phyloP scores from a whole-genome alignment of 53 echinoderm and acorn worm species.

The Zoroaster sp. region DNA sequence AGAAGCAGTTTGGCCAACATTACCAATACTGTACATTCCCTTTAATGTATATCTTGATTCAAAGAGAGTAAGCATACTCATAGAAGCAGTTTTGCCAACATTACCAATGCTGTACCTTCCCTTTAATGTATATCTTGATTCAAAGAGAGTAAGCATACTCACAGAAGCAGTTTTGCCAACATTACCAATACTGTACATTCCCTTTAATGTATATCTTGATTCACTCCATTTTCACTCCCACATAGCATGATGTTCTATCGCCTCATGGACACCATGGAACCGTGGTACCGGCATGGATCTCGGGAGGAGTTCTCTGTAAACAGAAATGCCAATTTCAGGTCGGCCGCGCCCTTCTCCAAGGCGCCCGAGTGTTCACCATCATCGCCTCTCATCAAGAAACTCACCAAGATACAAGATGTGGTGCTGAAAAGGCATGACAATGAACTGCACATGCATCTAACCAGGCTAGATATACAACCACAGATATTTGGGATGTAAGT shows the following conservation, averaged over 20 bases:
- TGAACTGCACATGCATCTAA: constrained; percentile 84
- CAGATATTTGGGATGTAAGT: constrained; percentile 98
- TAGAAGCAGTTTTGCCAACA: too few species aligned
- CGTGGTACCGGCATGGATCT: constrained; percentile 84
- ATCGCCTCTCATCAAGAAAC: constrained; percentile 85
- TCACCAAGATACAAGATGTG: constrained; percentile 80
- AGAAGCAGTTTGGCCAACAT: too few species aligned
- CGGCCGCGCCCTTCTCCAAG: constrained; percentile 76
- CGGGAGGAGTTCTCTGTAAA: neutral
- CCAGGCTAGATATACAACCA: constrained; percentile 85
- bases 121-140: too few species aligned
- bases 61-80: too few species aligned
- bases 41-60: too few species aligned
- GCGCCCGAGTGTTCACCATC: constrained; percentile 68
- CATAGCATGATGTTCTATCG: constrained; percentile 83
- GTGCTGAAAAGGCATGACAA: constrained; percentile 78
- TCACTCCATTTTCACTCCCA: too few species aligned
- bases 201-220: too few species aligned
- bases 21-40: too few species aligned
- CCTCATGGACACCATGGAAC: constrained; percentile 95
- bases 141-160: too few species aligned
- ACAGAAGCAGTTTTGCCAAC: too few species aligned
- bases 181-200: too few species aligned
- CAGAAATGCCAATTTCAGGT: constrained; percentile 41
- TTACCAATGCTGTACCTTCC: too few species aligned